A percentile compares a stretch with the other conserved stretches of the same genome.
Evolutionary conservation across 2,888 invertebrate species (phyloP).

Genomic region (Campoplex capitator): DNA sequence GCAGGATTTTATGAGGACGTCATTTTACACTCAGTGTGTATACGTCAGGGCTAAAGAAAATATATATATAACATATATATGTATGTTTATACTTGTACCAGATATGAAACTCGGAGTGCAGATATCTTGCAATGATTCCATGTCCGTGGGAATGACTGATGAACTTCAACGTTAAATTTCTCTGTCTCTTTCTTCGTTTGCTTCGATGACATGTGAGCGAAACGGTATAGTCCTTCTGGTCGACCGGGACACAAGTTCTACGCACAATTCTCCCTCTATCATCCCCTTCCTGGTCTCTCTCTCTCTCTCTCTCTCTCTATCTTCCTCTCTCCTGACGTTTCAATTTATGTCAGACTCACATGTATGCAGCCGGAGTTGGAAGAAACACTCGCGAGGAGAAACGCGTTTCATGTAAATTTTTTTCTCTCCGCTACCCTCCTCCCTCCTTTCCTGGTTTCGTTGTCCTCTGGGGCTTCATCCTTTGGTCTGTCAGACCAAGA

Average conservation of each 20-base stretch:
- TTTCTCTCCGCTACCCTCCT: neutral
- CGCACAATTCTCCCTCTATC: conserved; percentile 3
- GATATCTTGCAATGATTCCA: conserved; percentile 69
- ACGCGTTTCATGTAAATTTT: conserved; percentile 55
- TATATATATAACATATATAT: conserved; percentile 74
- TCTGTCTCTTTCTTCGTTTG: conserved; percentile 71
- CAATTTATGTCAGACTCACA: conserved; percentile 58
- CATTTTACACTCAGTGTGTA: conserved; percentile 78
- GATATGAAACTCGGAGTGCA: conserved; percentile 72
- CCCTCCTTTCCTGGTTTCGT: conserved; percentile 11
- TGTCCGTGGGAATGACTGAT: conserved; percentile 82
- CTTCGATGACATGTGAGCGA: conserved; percentile 60
- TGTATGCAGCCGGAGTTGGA: conserved; percentile 16
- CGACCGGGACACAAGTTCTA: conserved; percentile 49
- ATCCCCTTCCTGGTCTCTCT: neutral
- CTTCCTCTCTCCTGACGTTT: conserved; percentile 31
- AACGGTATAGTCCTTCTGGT: conserved; percentile 19
- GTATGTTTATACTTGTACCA: conserved; percentile 71
- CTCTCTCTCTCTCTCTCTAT: neutral
- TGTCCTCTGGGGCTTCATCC: conserved; percentile 62
- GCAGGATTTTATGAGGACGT: conserved; percentile 75
- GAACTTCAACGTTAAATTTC: conserved; percentile 82
- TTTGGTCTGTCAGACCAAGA: conserved; percentile 53
- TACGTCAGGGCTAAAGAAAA: conserved; percentile 74
- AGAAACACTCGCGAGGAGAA: conserved; percentile 42